Evolutionary conservation across 2,888 invertebrate genomes (phyloP), one percentile per base, ranked within the genome.

Genomic region (Synergus itoensis): DNA sequence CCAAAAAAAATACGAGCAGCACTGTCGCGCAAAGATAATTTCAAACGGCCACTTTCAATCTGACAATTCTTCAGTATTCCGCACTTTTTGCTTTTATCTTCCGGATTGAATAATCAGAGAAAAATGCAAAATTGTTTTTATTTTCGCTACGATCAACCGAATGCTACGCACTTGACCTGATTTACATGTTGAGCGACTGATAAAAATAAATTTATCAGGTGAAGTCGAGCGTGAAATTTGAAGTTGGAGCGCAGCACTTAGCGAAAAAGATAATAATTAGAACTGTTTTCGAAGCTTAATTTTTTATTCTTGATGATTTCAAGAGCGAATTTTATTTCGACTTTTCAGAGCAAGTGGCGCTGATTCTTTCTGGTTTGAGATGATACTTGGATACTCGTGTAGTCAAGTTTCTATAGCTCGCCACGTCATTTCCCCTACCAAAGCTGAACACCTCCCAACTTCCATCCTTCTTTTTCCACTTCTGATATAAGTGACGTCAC

Each of bases 371-470:
- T 53, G 16, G 16, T 40, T 28, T 41, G 36, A 14, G 76, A 48
- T 76, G 57, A 60, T 21, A 53, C 36, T 53, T 21, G 28, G 57
- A 76, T 73, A 48, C 45, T 28, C 28, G 73, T 28, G 65, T 75
- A 76, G 18, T 67, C 21, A 67, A 45, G 67, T 67, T 67, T 67
- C 67, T 45, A 45, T 73, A 76, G 76, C 62, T n/a, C 21, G 79
- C 82, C 82, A 76, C 80, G 77, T 77, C 82, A 77, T 76, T 80
- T 76, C 79, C 77, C 77, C 78, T 43, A 69, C 78, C 63, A 9
- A 16, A n/a, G 11, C 48, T 36, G 36, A 73, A 48, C n/a, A 36
- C 40, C 73, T 43, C 78, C 63, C 81, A 62, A 53, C 77, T 76
- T 18, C 76, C 43, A 69, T 77, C 76, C 77, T 77, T 63, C 12